Percentiles rank a stretch among this genome's conserved stretches.
Evolutionary conservation across 1,140 invertebrate species (phyloP).

Genomic region (Drosophila ercepeae): DNA sequence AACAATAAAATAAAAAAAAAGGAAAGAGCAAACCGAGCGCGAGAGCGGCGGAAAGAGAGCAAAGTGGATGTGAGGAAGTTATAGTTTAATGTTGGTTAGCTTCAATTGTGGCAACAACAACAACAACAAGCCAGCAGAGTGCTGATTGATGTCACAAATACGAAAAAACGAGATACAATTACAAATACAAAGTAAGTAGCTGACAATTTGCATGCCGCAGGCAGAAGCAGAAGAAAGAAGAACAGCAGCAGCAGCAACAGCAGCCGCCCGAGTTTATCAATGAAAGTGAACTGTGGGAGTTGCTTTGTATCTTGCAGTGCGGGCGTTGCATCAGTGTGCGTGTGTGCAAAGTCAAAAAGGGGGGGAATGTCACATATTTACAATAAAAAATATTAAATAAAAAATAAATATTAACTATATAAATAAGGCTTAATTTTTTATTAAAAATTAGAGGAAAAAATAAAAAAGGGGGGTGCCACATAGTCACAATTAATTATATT

Average conservation of each 20-base stretch:
- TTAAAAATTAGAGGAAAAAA: too few relatives aligned
- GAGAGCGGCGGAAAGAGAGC: background rate
- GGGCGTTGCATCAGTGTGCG: background rate
- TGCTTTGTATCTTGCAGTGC: conserved; percentile 4
- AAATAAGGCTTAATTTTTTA: too few relatives aligned
- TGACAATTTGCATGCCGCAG: conserved; percentile 31
- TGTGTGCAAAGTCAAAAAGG: background rate
- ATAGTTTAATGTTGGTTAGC: conserved; percentile 76
- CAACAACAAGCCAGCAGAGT: conserved; percentile 12
- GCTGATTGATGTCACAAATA: conserved; percentile 39
- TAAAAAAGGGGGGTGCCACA: too few relatives aligned
- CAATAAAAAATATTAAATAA: too few relatives aligned
- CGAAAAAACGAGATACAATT: background rate
- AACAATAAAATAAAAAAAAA: conserved; percentile 10
- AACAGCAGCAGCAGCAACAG: background rate
- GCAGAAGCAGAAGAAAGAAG: background rate
- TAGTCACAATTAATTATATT: too few relatives aligned
- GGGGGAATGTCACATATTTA: background rate
- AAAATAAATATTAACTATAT: too few relatives aligned
- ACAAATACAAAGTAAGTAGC: conserved; percentile 35
- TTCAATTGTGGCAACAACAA: conserved; percentile 57
- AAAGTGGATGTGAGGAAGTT: conserved; percentile 62
- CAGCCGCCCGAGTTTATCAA: conserved; percentile 39
- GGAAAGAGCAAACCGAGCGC: conserved; percentile 1
- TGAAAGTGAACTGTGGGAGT: conserved; percentile 44